Evolutionary conservation across 1,140 invertebrate genomes (phyloP).

Genomic region (Drosophila repleta): DNA sequence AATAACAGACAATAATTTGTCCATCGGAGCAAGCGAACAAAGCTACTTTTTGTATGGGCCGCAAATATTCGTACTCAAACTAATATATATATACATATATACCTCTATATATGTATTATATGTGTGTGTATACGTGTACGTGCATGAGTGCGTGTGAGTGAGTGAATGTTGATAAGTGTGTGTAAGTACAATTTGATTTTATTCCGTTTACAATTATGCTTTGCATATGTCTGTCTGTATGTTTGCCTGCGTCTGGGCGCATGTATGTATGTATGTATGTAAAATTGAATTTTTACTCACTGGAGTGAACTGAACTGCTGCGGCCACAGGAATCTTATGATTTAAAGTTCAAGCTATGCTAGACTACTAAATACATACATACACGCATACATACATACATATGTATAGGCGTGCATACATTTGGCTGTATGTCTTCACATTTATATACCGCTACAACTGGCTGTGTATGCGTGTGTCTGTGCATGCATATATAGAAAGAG

Average conservation of each 20-base stretch:
- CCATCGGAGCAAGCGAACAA: no score
- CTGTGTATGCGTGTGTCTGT: background rate
- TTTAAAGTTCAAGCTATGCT: constrained; percentile 1
- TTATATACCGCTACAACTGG: background rate
- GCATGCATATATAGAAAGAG: background rate
- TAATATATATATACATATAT: constrained; percentile 1
- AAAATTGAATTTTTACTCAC: constrained; percentile 7
- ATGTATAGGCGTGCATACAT: constrained; percentile 3
- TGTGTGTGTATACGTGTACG: background rate
- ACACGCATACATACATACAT: constrained; percentile 8
- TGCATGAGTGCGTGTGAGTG: constrained; percentile 1
- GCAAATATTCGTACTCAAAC: background rate
- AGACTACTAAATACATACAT: background rate
- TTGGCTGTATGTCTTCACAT: constrained; percentile 12
- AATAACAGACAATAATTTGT: no score
- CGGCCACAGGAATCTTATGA: background rate
- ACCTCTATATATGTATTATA: constrained; percentile 3
- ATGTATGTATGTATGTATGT: constrained; percentile 15
- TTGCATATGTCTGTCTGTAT: constrained; percentile 1
- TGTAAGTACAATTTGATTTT: constrained; percentile 11
- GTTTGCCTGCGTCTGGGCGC: constrained; percentile 20
- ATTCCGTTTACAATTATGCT: constrained; percentile 1
- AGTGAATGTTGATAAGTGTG: constrained; percentile 11
- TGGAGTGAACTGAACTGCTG: background rate
- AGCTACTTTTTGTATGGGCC: background rate